Evolutionary conservation across 2,113 vertebrate species (phyloP).

Genomic region (Lophochroa leadbeateri): DNA sequence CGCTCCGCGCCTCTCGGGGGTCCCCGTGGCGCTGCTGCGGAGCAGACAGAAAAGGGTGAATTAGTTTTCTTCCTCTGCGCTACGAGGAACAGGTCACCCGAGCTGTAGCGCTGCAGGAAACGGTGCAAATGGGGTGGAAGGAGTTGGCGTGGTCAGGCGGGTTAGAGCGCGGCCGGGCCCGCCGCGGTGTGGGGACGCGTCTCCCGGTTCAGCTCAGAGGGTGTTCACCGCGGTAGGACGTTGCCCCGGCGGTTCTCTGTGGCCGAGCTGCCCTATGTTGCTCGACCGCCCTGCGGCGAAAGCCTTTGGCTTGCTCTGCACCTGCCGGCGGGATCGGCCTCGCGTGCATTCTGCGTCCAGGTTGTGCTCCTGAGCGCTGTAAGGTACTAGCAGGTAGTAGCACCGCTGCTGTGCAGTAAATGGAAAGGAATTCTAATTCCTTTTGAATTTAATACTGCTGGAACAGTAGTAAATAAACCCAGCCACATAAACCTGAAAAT

Average conservation of each 20-base stretch:
- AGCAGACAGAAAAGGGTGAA: fast-evolving
- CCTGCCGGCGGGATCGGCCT: background rate
- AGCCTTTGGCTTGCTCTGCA: background rate
- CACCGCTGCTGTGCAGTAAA: fast-evolving
- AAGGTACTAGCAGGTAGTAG: background rate
- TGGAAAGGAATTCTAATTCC: background rate
- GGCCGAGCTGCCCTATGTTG: background rate
- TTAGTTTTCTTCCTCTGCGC: background rate
- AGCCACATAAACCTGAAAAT: background rate
- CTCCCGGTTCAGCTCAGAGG: background rate
- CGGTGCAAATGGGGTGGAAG: background rate
- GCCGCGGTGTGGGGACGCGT: too few relatives aligned
- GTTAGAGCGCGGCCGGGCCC: too few relatives aligned
- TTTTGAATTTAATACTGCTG: background rate
- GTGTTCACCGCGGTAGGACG: background rate
- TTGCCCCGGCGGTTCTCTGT: background rate
- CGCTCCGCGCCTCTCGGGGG: too few relatives aligned
- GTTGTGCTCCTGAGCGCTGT: background rate
- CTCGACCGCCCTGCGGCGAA: background rate
- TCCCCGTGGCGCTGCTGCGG: fast-evolving
- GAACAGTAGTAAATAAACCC: fast-evolving
- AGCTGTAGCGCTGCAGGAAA: background rate
- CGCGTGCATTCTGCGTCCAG: background rate
- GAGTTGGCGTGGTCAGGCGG: background rate
- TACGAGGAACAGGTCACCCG: background rate